Base-by-base conservation (phyloP, 2,888 invertebrate genomes). In the Drymonia ruficornis region DNA sequence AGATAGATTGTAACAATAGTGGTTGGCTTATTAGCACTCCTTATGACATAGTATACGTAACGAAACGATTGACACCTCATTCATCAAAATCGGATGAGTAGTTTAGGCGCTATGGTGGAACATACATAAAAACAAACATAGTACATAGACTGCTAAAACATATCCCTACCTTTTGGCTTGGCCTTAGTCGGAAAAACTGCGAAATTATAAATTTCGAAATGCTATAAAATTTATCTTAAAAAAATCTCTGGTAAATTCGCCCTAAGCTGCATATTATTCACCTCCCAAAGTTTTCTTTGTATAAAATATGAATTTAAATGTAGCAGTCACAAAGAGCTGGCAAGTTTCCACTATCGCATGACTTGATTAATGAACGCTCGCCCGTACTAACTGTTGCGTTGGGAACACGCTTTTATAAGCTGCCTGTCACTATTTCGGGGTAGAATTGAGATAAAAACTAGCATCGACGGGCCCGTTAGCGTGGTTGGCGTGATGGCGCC, bases 221-320 rank as follows among this genome's bases (percentile, higher is more conserved):
- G 9, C 15, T 15, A 31, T 16, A 16, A 31, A 46, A 15, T n/a
- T n/a, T 29, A 46, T 46, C 23, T 23, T 29, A 29, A 15, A 46
- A 46, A 31, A 46, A 46, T 28, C 5, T 47, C 46, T 49, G 23
- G 1, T 12, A 28, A 50, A 48, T 36, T 8, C 5, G 19, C 53
- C 50, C 50, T 46, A 52, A 65, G 43, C 16, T 46, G 42, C 45
- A 56, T n/a, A n/a, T 54, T 54, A 61, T 61, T 52, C 49, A 57
- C 13, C 19, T 42, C 42, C 45, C 13, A 65, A 65, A 61, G 50
- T 53, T 44, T 49, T 51, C 46, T 62, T 49, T 62, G 54, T 53
- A 40, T 9, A 36, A 53, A 61, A 52, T 54, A 51, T 53, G 40
- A 65, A 62, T 61, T 49, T 23, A 43, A 63, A 61, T 65, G 55